Percentiles rank a stretch among this genome's conserved stretches.
phyloP scores from a whole-genome alignment of 2,113 vertebrate genomes.

The Perca fluviatilis region DNA sequence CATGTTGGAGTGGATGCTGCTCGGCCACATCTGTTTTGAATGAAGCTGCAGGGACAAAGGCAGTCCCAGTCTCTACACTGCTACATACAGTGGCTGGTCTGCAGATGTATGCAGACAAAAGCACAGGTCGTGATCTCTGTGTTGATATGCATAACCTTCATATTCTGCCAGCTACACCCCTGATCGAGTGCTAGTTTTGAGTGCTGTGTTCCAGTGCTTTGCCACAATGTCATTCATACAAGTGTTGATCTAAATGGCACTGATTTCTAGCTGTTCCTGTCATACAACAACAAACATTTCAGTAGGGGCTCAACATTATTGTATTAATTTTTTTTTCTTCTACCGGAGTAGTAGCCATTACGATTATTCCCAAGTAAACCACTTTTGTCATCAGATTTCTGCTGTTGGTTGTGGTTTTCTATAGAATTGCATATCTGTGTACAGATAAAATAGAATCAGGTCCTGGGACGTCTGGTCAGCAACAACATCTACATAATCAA shows the following conservation, averaged over 20 bases:
- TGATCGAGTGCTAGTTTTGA: neutral
- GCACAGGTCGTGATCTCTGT: constrained; percentile 32
- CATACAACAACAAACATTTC: neutral
- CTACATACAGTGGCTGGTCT: constrained; percentile 44
- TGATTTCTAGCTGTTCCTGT: neutral
- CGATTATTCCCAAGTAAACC: neutral
- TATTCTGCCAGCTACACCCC: neutral
- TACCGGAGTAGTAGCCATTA: neutral
- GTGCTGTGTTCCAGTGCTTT: neutral
- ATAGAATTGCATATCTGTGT: neutral
- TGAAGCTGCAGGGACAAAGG: constrained; percentile 75
- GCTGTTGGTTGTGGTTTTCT: neutral
- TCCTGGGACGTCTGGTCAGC: neutral
- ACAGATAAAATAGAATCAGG: neutral
- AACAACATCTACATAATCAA: neutral
- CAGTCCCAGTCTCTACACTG: constrained; percentile 44
- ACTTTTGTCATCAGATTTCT: neutral
- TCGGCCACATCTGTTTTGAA: constrained; percentile 69
- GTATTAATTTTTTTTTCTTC: too few relatives aligned
- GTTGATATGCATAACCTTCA: neutral
- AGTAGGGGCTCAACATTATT: neutral
- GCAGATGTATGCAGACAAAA: constrained; percentile 60
- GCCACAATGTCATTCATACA: neutral
- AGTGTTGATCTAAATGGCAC: neutral
- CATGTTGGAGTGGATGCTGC: constrained; percentile 65